Evolutionary conservation across 2,888 invertebrate species (phyloP).

Genomic region (Drosophila nr. fundita): DNA sequence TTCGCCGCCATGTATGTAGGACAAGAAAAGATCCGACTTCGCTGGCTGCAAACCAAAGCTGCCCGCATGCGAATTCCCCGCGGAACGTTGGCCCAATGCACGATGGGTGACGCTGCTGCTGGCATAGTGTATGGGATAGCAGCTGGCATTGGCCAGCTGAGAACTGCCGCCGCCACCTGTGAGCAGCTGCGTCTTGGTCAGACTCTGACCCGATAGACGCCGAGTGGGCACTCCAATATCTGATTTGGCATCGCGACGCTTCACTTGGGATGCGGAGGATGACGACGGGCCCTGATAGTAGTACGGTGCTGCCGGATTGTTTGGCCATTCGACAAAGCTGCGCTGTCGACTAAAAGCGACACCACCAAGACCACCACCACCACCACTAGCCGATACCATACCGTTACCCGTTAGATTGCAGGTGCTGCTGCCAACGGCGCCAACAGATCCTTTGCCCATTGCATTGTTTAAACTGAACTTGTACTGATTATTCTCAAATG

Average conservation of each 20-base stretch:
- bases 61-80: slow-evolving; percentile 29
- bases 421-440: slow-evolving; percentile 66
- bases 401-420: slow-evolving; percentile 75
- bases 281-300: slow-evolving; percentile 80
- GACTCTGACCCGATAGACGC: slow-evolving; percentile 76
- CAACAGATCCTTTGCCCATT: slow-evolving; percentile 62
- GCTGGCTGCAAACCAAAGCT: slow-evolving; percentile 82
- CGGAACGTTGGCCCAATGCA: slow-evolving; percentile 55
- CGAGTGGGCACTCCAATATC: slow-evolving; percentile 84
- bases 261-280: slow-evolving; percentile 62
- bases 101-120: slow-evolving; percentile 68
- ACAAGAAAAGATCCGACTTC: slow-evolving; percentile 84
- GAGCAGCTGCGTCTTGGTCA: slow-evolving; percentile 82
- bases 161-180: slow-evolving; percentile 70
- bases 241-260: slow-evolving; percentile 84
- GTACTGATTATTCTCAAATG: slow-evolving; percentile 85
- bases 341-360: slow-evolving; percentile 75
- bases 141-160: slow-evolving; percentile 75
- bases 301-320: slow-evolving; percentile 82
- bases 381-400: slow-evolving; percentile 35
- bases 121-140: slow-evolving; percentile 78
- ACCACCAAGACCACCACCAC: slow-evolving; percentile 50
- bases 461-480: slow-evolving; percentile 85
- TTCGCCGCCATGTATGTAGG: slow-evolving; percentile 82
- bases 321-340: slow-evolving; percentile 83